These are phyloP conservation scores for Gila robusta DNA, from an alignment of 2,797 vertebrate species.

Conservation along the genomic window DNA sequence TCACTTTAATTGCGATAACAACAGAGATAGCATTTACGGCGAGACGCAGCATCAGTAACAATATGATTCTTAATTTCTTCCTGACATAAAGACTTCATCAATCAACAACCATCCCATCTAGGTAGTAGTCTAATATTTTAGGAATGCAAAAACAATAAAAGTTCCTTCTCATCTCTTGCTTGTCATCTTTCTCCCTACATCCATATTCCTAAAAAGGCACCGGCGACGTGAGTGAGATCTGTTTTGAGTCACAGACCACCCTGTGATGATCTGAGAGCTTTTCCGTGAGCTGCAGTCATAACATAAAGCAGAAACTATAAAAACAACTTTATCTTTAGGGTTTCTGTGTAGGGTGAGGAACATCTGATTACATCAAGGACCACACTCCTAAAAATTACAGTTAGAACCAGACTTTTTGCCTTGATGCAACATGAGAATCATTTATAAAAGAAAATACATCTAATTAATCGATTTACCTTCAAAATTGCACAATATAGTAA, in stretches of 20 bases:
- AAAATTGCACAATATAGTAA: not conserved
- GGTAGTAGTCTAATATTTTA: not conserved
- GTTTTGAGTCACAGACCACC: not conserved
- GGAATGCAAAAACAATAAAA: not conserved
- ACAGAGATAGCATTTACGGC: not conserved
- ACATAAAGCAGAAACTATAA: slow-evolving; percentile 19
- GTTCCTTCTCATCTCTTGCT: not conserved
- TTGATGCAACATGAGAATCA: not conserved
- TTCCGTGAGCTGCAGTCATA: slow-evolving; percentile 24
- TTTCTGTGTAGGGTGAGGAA: not conserved
- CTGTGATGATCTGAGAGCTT: slow-evolving; percentile 8
- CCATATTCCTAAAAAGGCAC: slow-evolving; percentile 35
- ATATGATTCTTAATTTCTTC: not conserved
- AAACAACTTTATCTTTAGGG: slow-evolving; percentile 33
- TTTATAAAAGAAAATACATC: not conserved
- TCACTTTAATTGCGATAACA: not conserved
- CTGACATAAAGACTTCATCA: not conserved
- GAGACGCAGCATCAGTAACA: not conserved
- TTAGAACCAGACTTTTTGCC: not conserved
- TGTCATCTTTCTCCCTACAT: not conserved
- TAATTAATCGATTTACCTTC: not conserved
- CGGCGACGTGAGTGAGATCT: not conserved
- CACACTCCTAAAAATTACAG: not conserved
- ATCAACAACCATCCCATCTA: not conserved
- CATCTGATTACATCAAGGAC: not conserved